Conservation (phyloP, 2,888 invertebrate species). For the Cecidostiba fungosa region DNA sequence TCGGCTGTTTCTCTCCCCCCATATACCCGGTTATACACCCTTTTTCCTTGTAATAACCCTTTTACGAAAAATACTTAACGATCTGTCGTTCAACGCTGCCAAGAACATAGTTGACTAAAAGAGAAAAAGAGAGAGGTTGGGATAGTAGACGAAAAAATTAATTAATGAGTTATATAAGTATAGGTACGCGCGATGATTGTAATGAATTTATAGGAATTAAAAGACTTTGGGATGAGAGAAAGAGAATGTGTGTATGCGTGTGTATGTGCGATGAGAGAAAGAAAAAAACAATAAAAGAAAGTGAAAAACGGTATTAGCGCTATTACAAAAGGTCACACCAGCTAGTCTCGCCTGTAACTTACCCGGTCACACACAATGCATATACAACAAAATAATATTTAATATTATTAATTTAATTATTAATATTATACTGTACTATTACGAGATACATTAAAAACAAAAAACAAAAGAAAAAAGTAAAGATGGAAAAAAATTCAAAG, state of each 20-base stretch:
- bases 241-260: not conserved
- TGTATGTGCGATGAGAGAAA: conserved; percentile 56
- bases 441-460: conserved; percentile 79
- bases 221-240: conserved; percentile 41
- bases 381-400: conserved; percentile 78
- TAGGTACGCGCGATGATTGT: conserved; percentile 41
- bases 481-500: conserved; percentile 72
- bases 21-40: conserved; percentile 63
- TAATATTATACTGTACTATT: conserved; percentile 79
- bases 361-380: conserved; percentile 78
- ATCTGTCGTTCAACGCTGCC: conserved; percentile 76
- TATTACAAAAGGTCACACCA: conserved; percentile 76
- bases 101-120: conserved; percentile 66
- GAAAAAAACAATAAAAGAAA: conserved; percentile 63
- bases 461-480: conserved; percentile 68
- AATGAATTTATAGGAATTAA: conserved; percentile 45
- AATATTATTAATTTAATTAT: conserved; percentile 79
- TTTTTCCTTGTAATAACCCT: conserved; percentile 37
- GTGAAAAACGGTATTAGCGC: conserved; percentile 73
- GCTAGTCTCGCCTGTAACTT: conserved; percentile 79
- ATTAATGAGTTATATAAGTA: conserved; percentile 38
- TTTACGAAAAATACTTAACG: conserved; percentile 68
- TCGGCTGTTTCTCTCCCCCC: conserved; percentile 67
- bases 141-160: conserved; percentile 23
- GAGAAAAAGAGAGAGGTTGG: not conserved